phyloP scores from a whole-genome alignment of 2,888 invertebrate genomes.

The Tetranychus truncatus region DNA sequence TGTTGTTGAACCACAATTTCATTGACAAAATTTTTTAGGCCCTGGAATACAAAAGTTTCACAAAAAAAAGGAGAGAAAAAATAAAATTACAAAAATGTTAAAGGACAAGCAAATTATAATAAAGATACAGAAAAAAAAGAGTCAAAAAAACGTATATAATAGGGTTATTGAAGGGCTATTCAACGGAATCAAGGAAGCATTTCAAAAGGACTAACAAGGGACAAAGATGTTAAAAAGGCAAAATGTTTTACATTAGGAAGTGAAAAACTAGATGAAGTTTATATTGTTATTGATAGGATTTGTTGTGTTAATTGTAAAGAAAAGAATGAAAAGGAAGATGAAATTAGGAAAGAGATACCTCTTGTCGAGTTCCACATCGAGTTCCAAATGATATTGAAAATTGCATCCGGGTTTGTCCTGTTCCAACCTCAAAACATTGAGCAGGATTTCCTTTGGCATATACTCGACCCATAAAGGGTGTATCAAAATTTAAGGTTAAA shows the following conservation, averaged over 20 bases:
- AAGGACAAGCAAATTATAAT: too few species aligned
- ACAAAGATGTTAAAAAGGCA: not conserved
- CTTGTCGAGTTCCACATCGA: conserved; percentile 35
- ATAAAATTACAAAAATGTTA: not conserved
- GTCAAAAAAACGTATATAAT: not conserved
- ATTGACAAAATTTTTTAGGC: conserved; percentile 34
- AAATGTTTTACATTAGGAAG: not conserved
- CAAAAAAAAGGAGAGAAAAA: not conserved
- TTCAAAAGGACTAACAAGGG: not conserved
- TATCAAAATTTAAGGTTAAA: conserved; percentile 40
- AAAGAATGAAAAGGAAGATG: not conserved
- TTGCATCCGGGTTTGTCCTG: conserved; percentile 27
- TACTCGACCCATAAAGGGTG: conserved; percentile 47
- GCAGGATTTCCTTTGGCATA: conserved; percentile 57
- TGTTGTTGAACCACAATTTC: conserved; percentile 37
- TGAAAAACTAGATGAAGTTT: not conserved
- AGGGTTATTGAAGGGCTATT: not conserved
- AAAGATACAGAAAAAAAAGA: not conserved
- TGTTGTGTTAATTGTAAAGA: not conserved
- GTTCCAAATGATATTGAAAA: conserved; percentile 40
- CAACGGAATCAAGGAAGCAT: not conserved
- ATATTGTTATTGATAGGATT: not conserved
- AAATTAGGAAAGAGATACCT: conserved; percentile 28
- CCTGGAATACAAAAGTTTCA: conserved; percentile 26
- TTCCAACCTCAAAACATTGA: conserved; percentile 27